A percentile compares a stretch with the other conserved stretches of the same genome.
phyloP scores from a whole-genome alignment of 2,113 vertebrate species.

The Pteronura brasiliensis region DNA sequence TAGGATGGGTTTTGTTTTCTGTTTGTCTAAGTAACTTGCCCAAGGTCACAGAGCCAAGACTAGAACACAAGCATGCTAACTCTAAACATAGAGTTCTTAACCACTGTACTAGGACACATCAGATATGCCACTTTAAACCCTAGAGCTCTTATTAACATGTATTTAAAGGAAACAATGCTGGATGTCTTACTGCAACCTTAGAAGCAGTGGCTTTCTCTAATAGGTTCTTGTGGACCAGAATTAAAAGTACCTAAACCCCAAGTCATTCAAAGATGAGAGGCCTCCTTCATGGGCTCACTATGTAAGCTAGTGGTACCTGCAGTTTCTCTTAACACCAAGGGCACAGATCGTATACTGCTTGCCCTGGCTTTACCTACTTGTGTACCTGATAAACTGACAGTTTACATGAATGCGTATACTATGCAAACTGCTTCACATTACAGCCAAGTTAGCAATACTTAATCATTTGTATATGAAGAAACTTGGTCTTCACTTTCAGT shows the following conservation, averaged over 20 bases:
- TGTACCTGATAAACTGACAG: background rate
- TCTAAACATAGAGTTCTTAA: background rate
- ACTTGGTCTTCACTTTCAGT: background rate
- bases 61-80: background rate
- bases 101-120: background rate
- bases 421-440: background rate
- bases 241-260: background rate
- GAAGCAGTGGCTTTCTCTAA: background rate
- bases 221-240: background rate
- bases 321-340: background rate
- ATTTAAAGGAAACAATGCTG: background rate
- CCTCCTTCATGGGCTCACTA: background rate
- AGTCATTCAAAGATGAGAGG: background rate
- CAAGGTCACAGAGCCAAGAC: background rate
- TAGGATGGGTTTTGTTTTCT: background rate
- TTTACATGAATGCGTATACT: background rate
- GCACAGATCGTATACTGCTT: background rate
- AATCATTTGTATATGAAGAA: background rate
- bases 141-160: background rate
- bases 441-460: background rate
- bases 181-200: background rate
- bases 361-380: background rate
- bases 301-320: background rate
- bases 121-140: background rate
- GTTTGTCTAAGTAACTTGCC: background rate